Evolutionary conservation across 2,113 vertebrate species (phyloP).

Genomic region (Halcyon senegalensis): DNA sequence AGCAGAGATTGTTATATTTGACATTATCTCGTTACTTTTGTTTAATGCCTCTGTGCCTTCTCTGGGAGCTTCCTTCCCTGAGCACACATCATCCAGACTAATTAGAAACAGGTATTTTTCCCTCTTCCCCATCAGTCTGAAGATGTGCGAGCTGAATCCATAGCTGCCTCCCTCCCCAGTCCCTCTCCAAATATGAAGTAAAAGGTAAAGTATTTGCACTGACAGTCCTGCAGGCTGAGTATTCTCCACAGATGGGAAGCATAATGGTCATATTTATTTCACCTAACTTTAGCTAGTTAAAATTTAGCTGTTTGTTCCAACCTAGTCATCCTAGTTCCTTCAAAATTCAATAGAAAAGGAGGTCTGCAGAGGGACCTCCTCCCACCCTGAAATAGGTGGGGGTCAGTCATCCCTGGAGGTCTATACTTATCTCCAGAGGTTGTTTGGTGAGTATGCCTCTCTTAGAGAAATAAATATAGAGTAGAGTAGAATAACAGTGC

Average conservation of each 20-base stretch:
- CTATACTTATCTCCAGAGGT: background rate
- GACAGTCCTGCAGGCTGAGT: background rate
- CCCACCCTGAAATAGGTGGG: background rate
- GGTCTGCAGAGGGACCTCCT: background rate
- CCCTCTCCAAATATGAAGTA: conserved; percentile 35
- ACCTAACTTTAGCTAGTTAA: background rate
- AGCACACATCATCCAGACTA: conserved; percentile 45
- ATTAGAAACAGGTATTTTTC: conserved; percentile 57
- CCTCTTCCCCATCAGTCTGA: conserved; percentile 34
- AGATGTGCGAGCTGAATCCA: conserved; percentile 28
- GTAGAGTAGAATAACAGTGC: background rate
- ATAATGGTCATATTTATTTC: background rate
- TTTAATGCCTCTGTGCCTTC: conserved; percentile 20
- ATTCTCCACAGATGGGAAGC: background rate
- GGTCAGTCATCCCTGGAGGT: background rate
- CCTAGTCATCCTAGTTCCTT: background rate
- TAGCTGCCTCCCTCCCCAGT: background rate
- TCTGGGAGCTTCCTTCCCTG: conserved; percentile 43
- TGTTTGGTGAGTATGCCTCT: background rate
- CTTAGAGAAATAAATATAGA: background rate
- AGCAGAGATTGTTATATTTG: conserved; percentile 64
- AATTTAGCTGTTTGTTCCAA: background rate
- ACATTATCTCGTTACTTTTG: conserved; percentile 54
- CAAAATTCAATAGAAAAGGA: background rate
- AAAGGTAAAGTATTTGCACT: background rate